These are phyloP conservation scores for Alviniconcha marisindica DNA, from an alignment of 1,140 invertebrate species.

Conservation along the genomic window DNA sequence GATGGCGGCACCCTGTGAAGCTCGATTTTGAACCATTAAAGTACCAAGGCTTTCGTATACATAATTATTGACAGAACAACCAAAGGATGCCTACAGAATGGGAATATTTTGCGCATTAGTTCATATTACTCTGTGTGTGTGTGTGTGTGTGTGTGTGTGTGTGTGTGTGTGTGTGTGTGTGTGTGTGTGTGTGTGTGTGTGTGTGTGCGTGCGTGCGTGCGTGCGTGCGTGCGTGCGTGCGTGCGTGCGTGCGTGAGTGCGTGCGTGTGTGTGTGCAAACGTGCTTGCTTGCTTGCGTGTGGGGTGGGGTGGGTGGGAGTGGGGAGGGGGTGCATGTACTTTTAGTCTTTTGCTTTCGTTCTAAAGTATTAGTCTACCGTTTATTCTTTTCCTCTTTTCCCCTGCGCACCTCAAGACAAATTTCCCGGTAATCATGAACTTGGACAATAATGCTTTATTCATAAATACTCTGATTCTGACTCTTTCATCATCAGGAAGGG, in stretches of 20 bases:
- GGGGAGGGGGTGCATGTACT: neutral
- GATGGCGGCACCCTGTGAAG: too few species aligned
- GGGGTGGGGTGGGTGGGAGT: neutral
- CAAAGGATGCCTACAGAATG: too few species aligned
- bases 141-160: slow-evolving; percentile 22
- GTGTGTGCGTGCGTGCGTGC: neutral
- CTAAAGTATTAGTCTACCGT: neutral
- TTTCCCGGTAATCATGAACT: too few species aligned
- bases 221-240: slow-evolving; percentile 2
- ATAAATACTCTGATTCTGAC: too few species aligned
- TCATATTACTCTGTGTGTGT: neutral
- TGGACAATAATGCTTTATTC: too few species aligned
- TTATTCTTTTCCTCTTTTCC: too few species aligned
- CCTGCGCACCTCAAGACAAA: too few species aligned
- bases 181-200: slow-evolving; percentile 3
- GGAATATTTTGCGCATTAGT: too few species aligned
- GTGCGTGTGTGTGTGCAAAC: neutral
- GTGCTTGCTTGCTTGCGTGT: neutral
- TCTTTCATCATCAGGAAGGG: too few species aligned
- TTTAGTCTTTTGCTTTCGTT: neutral
- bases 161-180: slow-evolving; percentile 16
- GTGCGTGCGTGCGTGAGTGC: neutral
- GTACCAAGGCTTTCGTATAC: too few species aligned
- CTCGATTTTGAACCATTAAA: too few species aligned
- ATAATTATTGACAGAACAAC: too few species aligned